A percentile compares a stretch with the other conserved stretches of the same genome.
Conservation (phyloP, 2,888 invertebrate genomes). For the Lagria hirta region DNA sequence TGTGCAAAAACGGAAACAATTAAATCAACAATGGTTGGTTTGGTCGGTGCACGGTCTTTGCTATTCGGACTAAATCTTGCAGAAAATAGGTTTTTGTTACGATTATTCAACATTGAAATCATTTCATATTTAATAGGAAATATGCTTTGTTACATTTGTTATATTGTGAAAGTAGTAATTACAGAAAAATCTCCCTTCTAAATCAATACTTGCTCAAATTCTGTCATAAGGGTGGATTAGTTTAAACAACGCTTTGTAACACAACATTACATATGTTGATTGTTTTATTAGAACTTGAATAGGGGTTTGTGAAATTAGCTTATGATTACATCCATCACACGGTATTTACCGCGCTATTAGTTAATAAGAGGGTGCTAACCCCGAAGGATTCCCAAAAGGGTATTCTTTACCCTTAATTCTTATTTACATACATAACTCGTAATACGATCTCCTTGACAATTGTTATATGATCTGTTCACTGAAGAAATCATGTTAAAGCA, state of each 20-base stretch:
- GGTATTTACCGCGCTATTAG: conserved; percentile 56
- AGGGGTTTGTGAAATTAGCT: conserved; percentile 51
- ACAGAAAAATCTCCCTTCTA: conserved; percentile 23
- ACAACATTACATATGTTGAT: conserved; percentile 49
- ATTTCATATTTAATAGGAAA: conserved; percentile 53
- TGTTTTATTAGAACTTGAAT: conserved; percentile 51
- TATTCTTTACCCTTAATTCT: conserved; percentile 36
- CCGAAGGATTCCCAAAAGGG: conserved; percentile 42
- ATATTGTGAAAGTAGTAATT: conserved; percentile 17
- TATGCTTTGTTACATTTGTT: conserved; percentile 42
- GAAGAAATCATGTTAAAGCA: no score
- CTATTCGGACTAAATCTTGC: conserved; percentile 55
- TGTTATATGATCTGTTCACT: conserved; percentile 27
- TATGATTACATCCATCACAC: conserved; percentile 56
- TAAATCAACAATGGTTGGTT: conserved; percentile 57
- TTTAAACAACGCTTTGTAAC: conserved; percentile 42
- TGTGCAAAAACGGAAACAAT: conserved; percentile 57
- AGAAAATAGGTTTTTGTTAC: conserved; percentile 54
- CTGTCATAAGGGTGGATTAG: conserved; percentile 36
- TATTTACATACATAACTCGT: conserved; percentile 49
- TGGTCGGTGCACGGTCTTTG: conserved; percentile 52
- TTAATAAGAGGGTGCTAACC: conserved; percentile 52
- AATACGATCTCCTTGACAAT: conserved; percentile 44
- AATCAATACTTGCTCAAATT: conserved; percentile 37
- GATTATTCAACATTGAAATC: conserved; percentile 51